A percentile compares a stretch with the other conserved stretches of the same genome.
Conservation (phyloP, 2,888 invertebrate species). For the Sericinus montela region DNA sequence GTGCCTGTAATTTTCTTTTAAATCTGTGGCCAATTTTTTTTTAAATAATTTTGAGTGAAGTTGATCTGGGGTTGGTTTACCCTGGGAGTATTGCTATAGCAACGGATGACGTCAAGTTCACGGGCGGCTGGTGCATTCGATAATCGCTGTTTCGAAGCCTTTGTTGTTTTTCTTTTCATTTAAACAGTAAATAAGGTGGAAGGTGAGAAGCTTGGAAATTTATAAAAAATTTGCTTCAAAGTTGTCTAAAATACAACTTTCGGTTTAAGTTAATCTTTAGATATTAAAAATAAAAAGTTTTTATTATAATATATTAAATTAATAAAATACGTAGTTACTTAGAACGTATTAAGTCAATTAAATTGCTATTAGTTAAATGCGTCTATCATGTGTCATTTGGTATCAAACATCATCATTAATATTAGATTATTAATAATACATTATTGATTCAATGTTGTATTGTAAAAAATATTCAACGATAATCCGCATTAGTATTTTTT, state of each 20-base stretch:
- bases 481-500: too few relatives aligned
- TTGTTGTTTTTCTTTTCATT: constrained; percentile 29
- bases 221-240: too few relatives aligned
- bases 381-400: background rate
- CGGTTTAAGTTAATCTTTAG: too few relatives aligned
- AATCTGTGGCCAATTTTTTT: constrained; percentile 21
- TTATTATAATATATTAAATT: too few relatives aligned
- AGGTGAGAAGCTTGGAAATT: constrained; percentile 3
- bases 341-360: too few relatives aligned
- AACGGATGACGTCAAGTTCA: constrained; percentile 75
- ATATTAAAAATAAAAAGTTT: too few relatives aligned
- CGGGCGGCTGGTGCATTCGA: constrained; percentile 74
- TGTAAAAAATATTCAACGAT: too few relatives aligned
- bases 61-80: constrained; percentile 44
- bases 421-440: background rate
- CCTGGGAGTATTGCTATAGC: constrained; percentile 67
- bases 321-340: too few relatives aligned
- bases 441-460: too few relatives aligned
- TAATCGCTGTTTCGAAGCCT: constrained; percentile 45
- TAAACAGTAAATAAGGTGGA: constrained; percentile 12
- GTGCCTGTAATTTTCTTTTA: constrained; percentile 35
- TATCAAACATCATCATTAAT: background rate
- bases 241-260: too few relatives aligned
- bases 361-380: too few relatives aligned
- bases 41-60: constrained; percentile 33